These are phyloP conservation scores for Diorhabda carinulata DNA, from an alignment of 1,140 invertebrate genomes.

Conservation along the genomic window DNA sequence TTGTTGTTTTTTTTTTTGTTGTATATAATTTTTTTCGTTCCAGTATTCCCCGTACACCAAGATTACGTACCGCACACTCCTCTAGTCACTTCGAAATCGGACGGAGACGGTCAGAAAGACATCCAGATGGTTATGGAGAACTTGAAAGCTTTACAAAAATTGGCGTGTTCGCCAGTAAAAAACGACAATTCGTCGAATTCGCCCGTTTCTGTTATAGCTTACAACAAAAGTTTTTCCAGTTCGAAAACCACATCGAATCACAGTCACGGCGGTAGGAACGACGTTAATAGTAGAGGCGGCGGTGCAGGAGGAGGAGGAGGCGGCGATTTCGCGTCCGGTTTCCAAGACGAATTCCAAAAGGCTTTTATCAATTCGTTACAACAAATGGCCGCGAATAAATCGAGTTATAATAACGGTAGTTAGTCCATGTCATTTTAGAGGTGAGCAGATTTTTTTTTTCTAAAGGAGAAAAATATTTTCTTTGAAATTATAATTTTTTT, in stretches of 20 bases:
- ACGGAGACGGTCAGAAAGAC: conserved; percentile 35
- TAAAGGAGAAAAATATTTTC: too few relatives aligned
- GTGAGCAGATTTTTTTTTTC: not conserved
- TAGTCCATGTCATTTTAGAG: conserved; percentile 22
- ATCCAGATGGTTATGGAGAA: conserved; percentile 45
- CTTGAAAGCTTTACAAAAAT: conserved; percentile 42
- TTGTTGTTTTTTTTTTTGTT: not conserved
- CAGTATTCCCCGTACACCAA: not conserved
- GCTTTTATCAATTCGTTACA: conserved; percentile 40
- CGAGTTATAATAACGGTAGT: conserved; percentile 37
- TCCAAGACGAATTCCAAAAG: conserved; percentile 46
- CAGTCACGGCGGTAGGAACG: conserved; percentile 10
- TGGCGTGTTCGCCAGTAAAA: conserved; percentile 37
- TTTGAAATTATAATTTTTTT: too few relatives aligned
- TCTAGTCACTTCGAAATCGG: conserved; percentile 15
- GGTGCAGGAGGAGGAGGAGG: not conserved
- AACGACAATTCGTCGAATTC: conserved; percentile 29
- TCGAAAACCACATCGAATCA: conserved; percentile 21
- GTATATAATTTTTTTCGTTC: not conserved
- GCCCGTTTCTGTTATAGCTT: conserved; percentile 44
- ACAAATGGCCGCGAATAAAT: conserved; percentile 26
- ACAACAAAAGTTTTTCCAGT: conserved; percentile 43
- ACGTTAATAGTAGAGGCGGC: conserved; percentile 8
- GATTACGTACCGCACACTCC: conserved; percentile 8
- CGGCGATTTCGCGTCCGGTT: conserved; percentile 27